A percentile compares a stretch with the other conserved stretches of the same genome.
Evolutionary conservation across 2,888 invertebrate species (phyloP).

Genomic region (Sphaeridia pumilis): DNA sequence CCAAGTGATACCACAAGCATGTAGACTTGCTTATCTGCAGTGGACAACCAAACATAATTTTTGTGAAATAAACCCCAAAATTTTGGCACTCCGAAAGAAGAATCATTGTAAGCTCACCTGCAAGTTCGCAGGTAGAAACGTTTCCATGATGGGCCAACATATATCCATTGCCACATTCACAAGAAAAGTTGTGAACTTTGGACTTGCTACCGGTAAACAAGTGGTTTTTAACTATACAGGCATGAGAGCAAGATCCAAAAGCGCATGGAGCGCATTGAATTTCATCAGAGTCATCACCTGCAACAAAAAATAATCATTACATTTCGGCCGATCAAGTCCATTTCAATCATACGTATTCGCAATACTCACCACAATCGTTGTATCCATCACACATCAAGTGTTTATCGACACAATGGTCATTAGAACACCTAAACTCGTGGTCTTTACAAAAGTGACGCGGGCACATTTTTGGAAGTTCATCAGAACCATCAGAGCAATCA

Average conservation of each 20-base stretch:
- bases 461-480: conserved; percentile 15
- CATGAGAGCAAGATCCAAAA: conserved; percentile 66
- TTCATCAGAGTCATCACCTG: conserved; percentile 39
- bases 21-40: conserved; percentile 48
- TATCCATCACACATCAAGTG: conserved; percentile 38
- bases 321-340: conserved; percentile 2
- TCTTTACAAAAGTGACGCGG: conserved; percentile 10
- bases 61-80: not conserved
- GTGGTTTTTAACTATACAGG: conserved; percentile 54
- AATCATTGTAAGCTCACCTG: conserved; percentile 42
- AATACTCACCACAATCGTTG: conserved; percentile 34
- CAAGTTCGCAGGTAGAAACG: conserved; percentile 38
- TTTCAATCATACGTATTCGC: not conserved
- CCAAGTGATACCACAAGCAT: conserved; percentile 48
- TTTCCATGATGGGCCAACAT: conserved; percentile 37
- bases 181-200: conserved; percentile 39
- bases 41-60: conserved; percentile 11
- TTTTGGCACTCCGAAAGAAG: not conserved
- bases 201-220: not conserved
- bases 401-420: conserved; percentile 38
- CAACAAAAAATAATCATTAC: no score
- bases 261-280: conserved; percentile 46
- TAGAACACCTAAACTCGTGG: conserved; percentile 38
- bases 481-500: conserved; percentile 14
- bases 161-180: conserved; percentile 57